These are phyloP conservation scores for Microtus oregoni DNA, from an alignment of 2,113 vertebrate species.

Conservation along the genomic window DNA sequence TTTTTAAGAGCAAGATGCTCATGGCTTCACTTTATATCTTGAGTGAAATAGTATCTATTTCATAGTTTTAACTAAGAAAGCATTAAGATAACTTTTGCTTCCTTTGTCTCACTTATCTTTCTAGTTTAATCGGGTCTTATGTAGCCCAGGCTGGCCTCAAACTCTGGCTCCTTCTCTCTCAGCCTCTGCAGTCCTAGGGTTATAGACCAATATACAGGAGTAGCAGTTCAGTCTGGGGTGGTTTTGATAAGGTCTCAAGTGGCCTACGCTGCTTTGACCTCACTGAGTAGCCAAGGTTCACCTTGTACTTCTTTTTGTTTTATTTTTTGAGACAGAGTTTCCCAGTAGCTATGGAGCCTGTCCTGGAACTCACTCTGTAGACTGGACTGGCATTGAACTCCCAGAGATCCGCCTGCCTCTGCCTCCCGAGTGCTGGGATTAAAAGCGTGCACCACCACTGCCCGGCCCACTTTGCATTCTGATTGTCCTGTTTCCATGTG, in stretches of 20 bases:
- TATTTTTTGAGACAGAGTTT: too few relatives aligned
- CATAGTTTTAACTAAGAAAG: neutral
- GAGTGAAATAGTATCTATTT: constrained; percentile 27
- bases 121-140: neutral
- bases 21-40: neutral
- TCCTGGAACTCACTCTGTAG: too few relatives aligned
- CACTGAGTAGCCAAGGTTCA: neutral
- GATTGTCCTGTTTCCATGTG: neutral
- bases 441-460: too few relatives aligned
- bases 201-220: neutral
- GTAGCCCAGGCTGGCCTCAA: neutral
- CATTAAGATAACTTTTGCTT: neutral
- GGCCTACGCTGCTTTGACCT: neutral
- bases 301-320: neutral
- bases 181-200: neutral
- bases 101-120: neutral
- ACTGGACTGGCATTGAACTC: too few relatives aligned
- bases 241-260: neutral
- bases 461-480: too few relatives aligned
- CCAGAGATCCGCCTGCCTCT: too few relatives aligned
- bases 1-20: neutral
- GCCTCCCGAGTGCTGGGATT: too few relatives aligned
- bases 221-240: neutral
- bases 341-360: too few relatives aligned
- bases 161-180: neutral